Base-by-base conservation (phyloP, 2,888 invertebrate species). In the Macrosiphum euphorbiae region DNA sequence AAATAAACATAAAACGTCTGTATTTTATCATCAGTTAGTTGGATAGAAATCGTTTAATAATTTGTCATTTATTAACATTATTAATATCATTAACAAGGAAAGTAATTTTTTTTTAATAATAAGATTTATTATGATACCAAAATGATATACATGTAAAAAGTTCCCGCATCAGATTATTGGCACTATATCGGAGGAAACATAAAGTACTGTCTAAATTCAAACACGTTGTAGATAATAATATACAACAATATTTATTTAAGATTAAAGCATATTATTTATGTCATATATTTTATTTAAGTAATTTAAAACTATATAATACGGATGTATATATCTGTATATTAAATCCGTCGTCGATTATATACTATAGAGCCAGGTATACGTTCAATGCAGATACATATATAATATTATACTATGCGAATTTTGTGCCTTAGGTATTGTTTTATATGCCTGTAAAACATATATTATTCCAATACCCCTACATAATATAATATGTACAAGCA, bases 21-120 rank as follows among this genome's bases (percentile, higher is more conserved):
- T 67, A 67, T 67, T 67, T 67, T 67, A 67, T 67, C 20, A 67
- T 20, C 67, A 67, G n/a, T 67, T 35, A 67, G 16, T 67, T 35
- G 16, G 67, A 67, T 35, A 35, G 16, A 67, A 67, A 67, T 67
- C 67, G 35, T 35, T 67, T 67, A 35, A 67, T 67, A 67, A 67
- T 67, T 87, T 87, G 52, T 87, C 87, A 47, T 87, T 67, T 35
- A 35, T 67, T 67, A 67, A 87, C 87, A n/a, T 20, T 10, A n/a
- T 20, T 20, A 52, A 67, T 16, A 35, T 67, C 67, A 16, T 67
- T 67, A 67, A 67, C 67, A n/a, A 67, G 16, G n/a, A 20, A 35
- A 4, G 13, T 67, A 35, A 5, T 16, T n/a, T 67, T 67, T 67
- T 35, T 67, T 67, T 20, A 35, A 35, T 67, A 5, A n/a, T 20